phyloP scores from a whole-genome alignment of 2,888 invertebrate genomes.

The Hydroisotoma schaefferi region DNA sequence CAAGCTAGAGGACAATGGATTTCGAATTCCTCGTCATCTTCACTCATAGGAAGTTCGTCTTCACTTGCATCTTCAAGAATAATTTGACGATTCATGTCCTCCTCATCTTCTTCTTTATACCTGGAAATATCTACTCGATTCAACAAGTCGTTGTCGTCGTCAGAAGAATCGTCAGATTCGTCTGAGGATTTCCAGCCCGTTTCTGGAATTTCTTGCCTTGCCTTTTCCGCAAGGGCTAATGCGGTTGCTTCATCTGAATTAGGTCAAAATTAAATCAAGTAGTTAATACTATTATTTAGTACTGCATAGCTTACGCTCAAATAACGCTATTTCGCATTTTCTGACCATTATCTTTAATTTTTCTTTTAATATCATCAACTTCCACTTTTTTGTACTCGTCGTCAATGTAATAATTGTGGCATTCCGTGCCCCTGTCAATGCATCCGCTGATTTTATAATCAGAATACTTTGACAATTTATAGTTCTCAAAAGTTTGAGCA shows the following conservation, averaged over 20 bases:
- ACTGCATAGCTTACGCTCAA: not conserved
- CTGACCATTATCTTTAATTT: conserved; percentile 32
- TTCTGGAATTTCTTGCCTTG: conserved; percentile 23
- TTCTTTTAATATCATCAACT: conserved; percentile 32
- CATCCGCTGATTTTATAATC: conserved; percentile 34
- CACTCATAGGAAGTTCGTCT: conserved; percentile 36
- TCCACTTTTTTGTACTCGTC: conserved; percentile 41
- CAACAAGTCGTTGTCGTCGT: conserved; percentile 20
- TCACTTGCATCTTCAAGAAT: conserved; percentile 38
- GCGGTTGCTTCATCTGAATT: conserved; percentile 27
- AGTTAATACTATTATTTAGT: no score
- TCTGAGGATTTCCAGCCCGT: conserved; percentile 28
- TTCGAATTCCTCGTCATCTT: conserved; percentile 43
- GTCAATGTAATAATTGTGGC: conserved; percentile 36
- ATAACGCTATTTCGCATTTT: not conserved
- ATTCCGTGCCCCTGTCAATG: conserved; percentile 28
- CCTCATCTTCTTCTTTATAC: conserved; percentile 31
- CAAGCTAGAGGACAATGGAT: conserved; percentile 20
- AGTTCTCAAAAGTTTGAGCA: conserved; percentile 32
- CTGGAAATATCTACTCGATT: conserved; percentile 33
- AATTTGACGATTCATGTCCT: conserved; percentile 25
- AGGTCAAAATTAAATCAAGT: no score
- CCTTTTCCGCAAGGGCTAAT: conserved; percentile 21
- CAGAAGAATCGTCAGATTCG: conserved; percentile 27
- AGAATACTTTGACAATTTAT: conserved; percentile 26